Base-by-base conservation (phyloP, 2,888 invertebrate species). In the Linnaemya tessellans region DNA sequence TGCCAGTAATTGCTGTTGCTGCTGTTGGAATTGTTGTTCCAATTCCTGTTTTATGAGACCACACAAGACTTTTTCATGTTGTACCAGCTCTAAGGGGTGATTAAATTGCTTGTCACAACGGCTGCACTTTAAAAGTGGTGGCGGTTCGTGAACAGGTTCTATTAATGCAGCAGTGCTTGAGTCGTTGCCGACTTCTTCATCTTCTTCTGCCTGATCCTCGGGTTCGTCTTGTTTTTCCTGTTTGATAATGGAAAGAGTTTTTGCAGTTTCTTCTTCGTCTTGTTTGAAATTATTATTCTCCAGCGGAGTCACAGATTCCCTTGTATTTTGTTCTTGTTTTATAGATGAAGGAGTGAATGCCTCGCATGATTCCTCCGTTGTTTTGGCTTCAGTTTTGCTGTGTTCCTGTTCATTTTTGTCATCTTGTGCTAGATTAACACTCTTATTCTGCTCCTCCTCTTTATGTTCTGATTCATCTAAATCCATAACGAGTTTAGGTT, bases 21-120 rank as follows among this genome's bases (percentile, higher is more conserved):
- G 92, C 89, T 51, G 94, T 95, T 87, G 96, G 95, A 96, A 93
- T 22, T 89, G 89, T 91, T 96, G 96, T 56, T 96, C 96, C n/a
- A 96, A 95, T 74, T 91, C 89, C 30, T 89, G 90, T 88, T 91
- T 91, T 46, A 92, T 90, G 46, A 91, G 84, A 25, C 94, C 94
- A 88, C 94, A 94, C 25, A 94, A 91, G 73, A 94, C 93, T 89
- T 95, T 96, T 89, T 97, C 96, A 89, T 97, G 97, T 88, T 96
- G 96, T 88, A 96, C 93, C 80, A 95, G 91, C 84, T 95, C 95
- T 56, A 93, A 93, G 87, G 94, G 94, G 88, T 93, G 94, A 86
- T 93, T 93, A 88, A 95, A 95, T 43, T 92, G 91, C 87, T 93
- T 93, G 87, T 94, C 94, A 90, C 95, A 96, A 88, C 93, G 94